Conservation (phyloP, 2,888 invertebrate species). For the Ceraclea dissimilis region DNA sequence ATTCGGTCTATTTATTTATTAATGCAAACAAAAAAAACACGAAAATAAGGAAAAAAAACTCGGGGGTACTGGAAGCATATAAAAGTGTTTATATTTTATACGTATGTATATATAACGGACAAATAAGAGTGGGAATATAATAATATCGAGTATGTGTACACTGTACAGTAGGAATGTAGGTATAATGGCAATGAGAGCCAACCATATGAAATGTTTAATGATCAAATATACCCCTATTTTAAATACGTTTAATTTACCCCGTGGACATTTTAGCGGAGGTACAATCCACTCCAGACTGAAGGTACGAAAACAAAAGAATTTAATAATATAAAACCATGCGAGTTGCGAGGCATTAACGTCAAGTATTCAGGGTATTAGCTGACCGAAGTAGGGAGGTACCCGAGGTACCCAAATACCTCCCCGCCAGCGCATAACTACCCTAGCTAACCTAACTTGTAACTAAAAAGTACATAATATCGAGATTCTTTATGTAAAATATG, state of each 20-base stretch:
- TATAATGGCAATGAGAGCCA: conserved; percentile 9
- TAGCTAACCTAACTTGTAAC: no score
- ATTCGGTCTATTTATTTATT: conserved; percentile 25
- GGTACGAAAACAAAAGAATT: conserved; percentile 25
- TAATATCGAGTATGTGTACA: conserved; percentile 9
- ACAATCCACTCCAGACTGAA: conserved; percentile 21
- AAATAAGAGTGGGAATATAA: not conserved
- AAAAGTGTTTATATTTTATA: no score
- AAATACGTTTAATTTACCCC: conserved; percentile 23
- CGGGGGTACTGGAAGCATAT: no score
- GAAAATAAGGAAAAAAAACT: no score
- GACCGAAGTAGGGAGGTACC: conserved; percentile 2
- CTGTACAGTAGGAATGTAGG: no score
- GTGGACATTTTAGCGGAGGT: conserved; percentile 11
- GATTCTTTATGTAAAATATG: no score
- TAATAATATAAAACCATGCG: conserved; percentile 25
- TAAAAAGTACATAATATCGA: no score
- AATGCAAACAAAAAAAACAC: conserved; percentile 23
- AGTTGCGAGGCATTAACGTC: conserved; percentile 22
- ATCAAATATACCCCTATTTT: conserved; percentile 22
- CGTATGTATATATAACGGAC: not conserved
- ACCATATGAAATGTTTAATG: conserved; percentile 23
- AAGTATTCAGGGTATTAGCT: conserved; percentile 23
- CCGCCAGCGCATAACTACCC: not conserved
- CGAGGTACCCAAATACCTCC: not conserved